These are phyloP conservation scores for Ischnus inquisitorius DNA, from an alignment of 2,888 invertebrate species.

Conservation along the genomic window DNA sequence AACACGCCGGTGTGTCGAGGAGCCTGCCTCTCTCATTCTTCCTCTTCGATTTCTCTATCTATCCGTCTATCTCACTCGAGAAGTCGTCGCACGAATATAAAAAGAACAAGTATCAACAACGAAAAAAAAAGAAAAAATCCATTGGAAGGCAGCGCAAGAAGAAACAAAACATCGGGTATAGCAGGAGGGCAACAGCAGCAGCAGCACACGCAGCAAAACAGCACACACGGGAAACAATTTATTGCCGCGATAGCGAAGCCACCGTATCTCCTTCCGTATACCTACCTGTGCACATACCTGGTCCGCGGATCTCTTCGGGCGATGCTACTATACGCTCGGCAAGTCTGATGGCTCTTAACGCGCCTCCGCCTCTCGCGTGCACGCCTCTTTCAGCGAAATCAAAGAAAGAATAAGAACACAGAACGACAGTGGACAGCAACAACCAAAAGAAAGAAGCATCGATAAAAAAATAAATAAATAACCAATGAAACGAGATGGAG, in stretches of 20 bases:
- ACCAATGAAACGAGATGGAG: constrained; percentile 5
- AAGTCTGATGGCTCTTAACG: constrained; percentile 64
- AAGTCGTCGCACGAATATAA: constrained; percentile 30
- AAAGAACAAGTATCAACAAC: constrained; percentile 43
- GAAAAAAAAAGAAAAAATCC: constrained; percentile 44
- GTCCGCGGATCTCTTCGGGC: constrained; percentile 16
- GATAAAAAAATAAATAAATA: constrained; percentile 39
- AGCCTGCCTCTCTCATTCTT: constrained; percentile 25
- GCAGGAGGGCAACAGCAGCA: constrained; percentile 31
- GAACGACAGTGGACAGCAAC: background rate
- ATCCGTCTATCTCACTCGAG: constrained; percentile 45
- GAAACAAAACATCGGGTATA: constrained; percentile 51
- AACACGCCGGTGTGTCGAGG: constrained; percentile 37
- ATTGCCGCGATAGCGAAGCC: constrained; percentile 79
- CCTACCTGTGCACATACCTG: constrained; percentile 62
- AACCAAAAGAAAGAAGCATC: background rate
- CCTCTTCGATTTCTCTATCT: background rate
- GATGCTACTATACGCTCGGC: constrained; percentile 36
- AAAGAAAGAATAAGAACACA: constrained; percentile 20
- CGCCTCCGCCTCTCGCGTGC: constrained; percentile 51
- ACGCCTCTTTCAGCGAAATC: constrained; percentile 50
- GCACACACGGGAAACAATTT: constrained; percentile 76
- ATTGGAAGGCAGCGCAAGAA: constrained; percentile 54
- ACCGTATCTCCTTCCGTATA: constrained; percentile 79
- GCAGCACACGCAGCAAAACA: constrained; percentile 66